phyloP scores from a whole-genome alignment of 1,140 invertebrate species.

The Triops cancriformis region DNA sequence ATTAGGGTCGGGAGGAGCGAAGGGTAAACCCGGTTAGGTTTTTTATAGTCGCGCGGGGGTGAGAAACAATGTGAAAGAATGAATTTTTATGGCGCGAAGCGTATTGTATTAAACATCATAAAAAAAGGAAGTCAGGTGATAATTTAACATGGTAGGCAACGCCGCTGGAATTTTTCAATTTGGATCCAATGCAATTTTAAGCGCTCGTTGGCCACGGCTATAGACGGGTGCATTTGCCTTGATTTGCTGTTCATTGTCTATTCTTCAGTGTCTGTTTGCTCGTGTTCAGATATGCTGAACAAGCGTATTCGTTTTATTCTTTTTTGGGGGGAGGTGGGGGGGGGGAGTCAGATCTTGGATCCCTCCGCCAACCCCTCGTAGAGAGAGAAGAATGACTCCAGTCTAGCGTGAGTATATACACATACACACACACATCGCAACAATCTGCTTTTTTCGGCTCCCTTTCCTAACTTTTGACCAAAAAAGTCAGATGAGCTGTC shows the following conservation, averaged over 20 bases:
- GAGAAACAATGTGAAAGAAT: not conserved
- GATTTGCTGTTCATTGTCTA: not conserved
- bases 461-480: not conserved
- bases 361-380: not conserved
- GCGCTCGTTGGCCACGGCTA: not conserved
- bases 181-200: slow-evolving; percentile 6
- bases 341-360: not conserved
- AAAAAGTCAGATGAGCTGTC: slow-evolving; percentile 10
- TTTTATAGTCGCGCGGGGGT: not conserved
- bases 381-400: not conserved
- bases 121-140: slow-evolving; percentile 1
- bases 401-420: not conserved
- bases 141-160: not conserved
- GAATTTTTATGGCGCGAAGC: not conserved
- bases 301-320: slow-evolving; percentile 7
- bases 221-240: not conserved
- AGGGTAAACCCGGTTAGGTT: not conserved
- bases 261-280: not conserved
- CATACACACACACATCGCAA: not conserved
- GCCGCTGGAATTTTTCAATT: not conserved
- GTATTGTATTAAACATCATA: not conserved
- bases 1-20: not conserved
- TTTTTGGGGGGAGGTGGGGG: not conserved
- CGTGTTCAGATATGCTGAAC: slow-evolving; percentile 10
- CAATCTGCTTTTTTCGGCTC: not conserved